phyloP scores from a whole-genome alignment of 2,797 vertebrate species.

The Prionace glauca region DNA sequence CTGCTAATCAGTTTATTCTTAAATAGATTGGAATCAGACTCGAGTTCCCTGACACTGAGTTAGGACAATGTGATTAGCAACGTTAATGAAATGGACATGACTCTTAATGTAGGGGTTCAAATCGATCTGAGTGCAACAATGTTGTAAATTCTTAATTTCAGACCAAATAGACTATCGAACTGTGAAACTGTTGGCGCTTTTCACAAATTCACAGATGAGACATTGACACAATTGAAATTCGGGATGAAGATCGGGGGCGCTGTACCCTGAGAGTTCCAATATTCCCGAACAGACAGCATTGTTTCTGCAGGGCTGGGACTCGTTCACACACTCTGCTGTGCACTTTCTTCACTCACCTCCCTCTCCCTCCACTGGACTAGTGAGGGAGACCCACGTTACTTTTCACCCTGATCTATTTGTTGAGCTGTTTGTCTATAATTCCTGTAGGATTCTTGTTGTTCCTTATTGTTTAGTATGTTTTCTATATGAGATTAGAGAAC shows the following conservation, averaged over 20 bases:
- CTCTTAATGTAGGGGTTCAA: not conserved
- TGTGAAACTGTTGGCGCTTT: not conserved
- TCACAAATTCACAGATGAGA: not conserved
- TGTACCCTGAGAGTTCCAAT: not conserved
- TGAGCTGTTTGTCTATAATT: not conserved
- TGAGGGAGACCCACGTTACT: not conserved
- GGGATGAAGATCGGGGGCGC: not conserved
- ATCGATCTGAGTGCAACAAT: not conserved
- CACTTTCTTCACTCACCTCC: not conserved
- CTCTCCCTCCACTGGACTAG: not conserved
- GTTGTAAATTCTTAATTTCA: not conserved
- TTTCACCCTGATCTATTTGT: not conserved
- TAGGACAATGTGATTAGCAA: not conserved
- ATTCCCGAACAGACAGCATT: not conserved
- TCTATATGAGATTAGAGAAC: not conserved
- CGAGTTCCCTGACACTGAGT: not conserved
- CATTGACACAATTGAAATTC: not conserved
- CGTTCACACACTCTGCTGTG: not conserved
- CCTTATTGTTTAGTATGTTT: not conserved
- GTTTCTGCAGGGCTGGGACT: not conserved
- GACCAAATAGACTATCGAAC: not conserved
- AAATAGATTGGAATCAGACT: slow-evolving; percentile 21
- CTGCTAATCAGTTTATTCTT: not conserved
- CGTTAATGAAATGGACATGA: not conserved
- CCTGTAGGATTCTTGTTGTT: not conserved